phyloP scores from a whole-genome alignment of 2,888 invertebrate species.

The Tinea trinotella region DNA sequence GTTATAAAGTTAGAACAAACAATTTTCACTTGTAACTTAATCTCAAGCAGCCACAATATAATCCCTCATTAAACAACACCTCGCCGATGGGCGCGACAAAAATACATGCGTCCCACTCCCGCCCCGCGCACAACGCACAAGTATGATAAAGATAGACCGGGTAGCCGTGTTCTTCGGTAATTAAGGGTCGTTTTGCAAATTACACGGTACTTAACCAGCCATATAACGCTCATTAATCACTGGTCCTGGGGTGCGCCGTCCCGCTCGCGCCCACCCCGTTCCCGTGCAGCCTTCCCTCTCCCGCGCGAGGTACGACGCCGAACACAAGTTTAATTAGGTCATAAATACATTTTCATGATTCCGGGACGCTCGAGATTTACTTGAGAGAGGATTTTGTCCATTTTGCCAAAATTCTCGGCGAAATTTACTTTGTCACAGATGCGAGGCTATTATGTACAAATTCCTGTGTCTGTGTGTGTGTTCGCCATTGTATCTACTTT shows the following conservation, averaged over 20 bases:
- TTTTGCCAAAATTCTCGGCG: slow-evolving; percentile 5
- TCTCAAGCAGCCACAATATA: slow-evolving; percentile 66
- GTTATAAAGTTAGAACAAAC: slow-evolving; percentile 3
- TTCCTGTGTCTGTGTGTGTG: no score
- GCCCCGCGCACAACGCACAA: slow-evolving; percentile 19
- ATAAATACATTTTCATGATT: slow-evolving; percentile 72
- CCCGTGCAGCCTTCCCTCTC: slow-evolving; percentile 28
- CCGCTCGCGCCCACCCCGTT: slow-evolving; percentile 33
- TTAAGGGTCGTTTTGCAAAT: slow-evolving; percentile 84
- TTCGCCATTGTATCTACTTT: no score
- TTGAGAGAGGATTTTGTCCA: slow-evolving; percentile 10
- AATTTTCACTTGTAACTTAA: slow-evolving; percentile 40
- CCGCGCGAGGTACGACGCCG: slow-evolving; percentile 34
- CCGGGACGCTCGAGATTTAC: slow-evolving; percentile 32
- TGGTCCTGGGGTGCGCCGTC: slow-evolving; percentile 39
- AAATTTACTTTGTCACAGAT: slow-evolving; percentile 9
- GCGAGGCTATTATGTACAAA: background rate
- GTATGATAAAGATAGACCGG: slow-evolving; percentile 30
- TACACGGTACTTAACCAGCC: slow-evolving; percentile 83
- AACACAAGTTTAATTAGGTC: slow-evolving; percentile 71
- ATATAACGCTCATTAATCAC: slow-evolving; percentile 79
- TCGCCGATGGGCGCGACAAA: slow-evolving; percentile 23
- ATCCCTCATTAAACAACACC: slow-evolving; percentile 69
- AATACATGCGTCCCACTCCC: slow-evolving; percentile 3
- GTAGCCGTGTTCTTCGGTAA: slow-evolving; percentile 69